phyloP scores from a whole-genome alignment of 2,113 vertebrate genomes.

The Cettia cetti region DNA sequence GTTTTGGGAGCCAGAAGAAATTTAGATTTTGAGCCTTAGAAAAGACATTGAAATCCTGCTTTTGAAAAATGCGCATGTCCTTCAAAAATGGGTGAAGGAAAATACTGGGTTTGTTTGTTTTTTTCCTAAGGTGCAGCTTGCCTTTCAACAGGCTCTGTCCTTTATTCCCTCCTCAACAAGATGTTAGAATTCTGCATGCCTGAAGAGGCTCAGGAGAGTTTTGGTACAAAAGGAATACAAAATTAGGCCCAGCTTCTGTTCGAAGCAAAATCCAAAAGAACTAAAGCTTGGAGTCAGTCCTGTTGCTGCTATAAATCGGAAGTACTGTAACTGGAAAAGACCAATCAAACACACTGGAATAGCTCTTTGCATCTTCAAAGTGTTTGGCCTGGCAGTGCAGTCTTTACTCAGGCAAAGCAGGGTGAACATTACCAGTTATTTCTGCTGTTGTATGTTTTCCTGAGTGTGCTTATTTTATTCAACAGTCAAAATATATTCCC shows the following conservation, averaged over 20 bases:
- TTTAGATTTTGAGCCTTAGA: neutral
- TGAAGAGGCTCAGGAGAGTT: neutral
- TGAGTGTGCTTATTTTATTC: neutral
- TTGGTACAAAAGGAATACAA: neutral
- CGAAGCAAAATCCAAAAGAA: neutral
- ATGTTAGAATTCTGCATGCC: neutral
- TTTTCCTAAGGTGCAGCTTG: neutral
- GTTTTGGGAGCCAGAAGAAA: neutral
- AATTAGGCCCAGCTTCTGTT: neutral
- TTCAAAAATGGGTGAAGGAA: neutral
- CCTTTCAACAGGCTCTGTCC: neutral
- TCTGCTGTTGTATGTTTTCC: neutral
- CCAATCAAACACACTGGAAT: neutral
- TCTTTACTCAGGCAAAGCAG: conserved; percentile 25
- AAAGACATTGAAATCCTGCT: neutral
- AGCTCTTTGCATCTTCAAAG: neutral
- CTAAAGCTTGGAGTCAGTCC: neutral
- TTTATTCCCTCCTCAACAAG: neutral
- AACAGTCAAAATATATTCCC: neutral
- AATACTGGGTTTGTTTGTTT: neutral
- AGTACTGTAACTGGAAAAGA: neutral
- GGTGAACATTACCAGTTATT: neutral
- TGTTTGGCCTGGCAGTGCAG: neutral
- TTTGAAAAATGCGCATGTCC: neutral
- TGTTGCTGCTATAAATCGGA: neutral